Evolutionary conservation across 2,888 invertebrate species (phyloP).

Genomic region (Mellilla xanthometata): DNA sequence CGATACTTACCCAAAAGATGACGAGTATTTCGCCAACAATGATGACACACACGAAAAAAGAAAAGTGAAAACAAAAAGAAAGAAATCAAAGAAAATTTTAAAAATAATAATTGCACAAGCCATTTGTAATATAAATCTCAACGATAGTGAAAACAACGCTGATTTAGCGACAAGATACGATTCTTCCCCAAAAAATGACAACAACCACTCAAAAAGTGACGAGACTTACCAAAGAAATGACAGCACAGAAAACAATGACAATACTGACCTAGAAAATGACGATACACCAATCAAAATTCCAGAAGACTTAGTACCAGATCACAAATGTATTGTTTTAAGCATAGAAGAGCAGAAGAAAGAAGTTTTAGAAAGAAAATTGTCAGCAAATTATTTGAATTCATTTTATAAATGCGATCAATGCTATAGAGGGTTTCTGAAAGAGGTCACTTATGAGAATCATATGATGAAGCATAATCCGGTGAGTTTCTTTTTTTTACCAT

Average conservation of each 20-base stretch:
- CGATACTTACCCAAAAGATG: neutral
- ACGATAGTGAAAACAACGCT: no score
- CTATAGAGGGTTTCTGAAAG: conserved; percentile 62
- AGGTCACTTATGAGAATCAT: conserved; percentile 57
- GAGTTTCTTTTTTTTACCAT: no score
- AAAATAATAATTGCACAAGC: no score
- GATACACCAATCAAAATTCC: no score
- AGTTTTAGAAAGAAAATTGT: conserved; percentile 44
- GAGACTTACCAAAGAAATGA: no score
- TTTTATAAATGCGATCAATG: conserved; percentile 63
- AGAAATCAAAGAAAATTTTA: no score
- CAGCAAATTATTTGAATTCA: conserved; percentile 55
- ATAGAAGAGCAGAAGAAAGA: conserved; percentile 59
- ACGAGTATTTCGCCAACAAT: neutral
- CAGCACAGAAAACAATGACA: no score
- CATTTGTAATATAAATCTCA: no score
- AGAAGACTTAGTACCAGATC: conserved; percentile 1
- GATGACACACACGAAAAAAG: neutral
- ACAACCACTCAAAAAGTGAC: neutral
- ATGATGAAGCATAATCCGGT: conserved; percentile 62
- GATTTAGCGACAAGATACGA: neutral
- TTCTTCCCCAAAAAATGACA: neutral
- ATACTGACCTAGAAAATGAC: no score
- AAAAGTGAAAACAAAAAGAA: no score
- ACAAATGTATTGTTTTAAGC: conserved; percentile 39